Evolutionary conservation across 2,888 invertebrate genomes (phyloP), one percentile per base, ranked within the genome.

Genomic region (Ormyrus nitidulus): DNA sequence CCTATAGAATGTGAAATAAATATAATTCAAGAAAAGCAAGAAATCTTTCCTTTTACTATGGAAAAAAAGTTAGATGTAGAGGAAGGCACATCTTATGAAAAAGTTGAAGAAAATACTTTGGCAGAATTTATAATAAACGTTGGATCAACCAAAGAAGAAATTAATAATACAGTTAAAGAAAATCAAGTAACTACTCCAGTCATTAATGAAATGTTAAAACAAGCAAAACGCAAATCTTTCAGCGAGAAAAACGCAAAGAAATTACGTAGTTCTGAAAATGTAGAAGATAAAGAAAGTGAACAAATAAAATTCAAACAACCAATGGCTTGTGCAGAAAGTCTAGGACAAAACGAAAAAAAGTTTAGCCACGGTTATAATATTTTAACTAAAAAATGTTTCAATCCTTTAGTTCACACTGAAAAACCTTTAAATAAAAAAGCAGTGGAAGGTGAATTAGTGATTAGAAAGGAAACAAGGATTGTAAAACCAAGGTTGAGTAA

Each of bases 401-500:
- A 65, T 13, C 11, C 56, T 34, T 66, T 56, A n/a, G 13, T 62
- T 46, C 9, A 65, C 2, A 19, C 59, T 19, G 79, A 69, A 13
- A 44, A 58, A 11, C 13, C 13, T 19, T 11, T 5, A 6, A 72
- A 48, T 56, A 8, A 5, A 34, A 79, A 68, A 49, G 19, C 56
- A 68, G 59, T 44, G 2, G 44, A 68, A 2, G 59, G 54, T n/a
- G 9, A 8, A 44, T 10, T n/a, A 19, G 34, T 34, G 34, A 2
- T 34, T 34, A 46, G 51, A 10, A n/a, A 77, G n/a, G 48, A 51
- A 68, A 51, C 10, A 10, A 48, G 10, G 44, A 19, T 7, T 1
- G 5, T 46, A n/a, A 78, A 79, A 46, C 44, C 78, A 6, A 77
- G 19, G 11, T 10, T 34, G 49, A 34, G 11, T 79, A 81, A 69